phyloP scores from a whole-genome alignment of 1,140 invertebrate species.

The Cyclargus thomasi region DNA sequence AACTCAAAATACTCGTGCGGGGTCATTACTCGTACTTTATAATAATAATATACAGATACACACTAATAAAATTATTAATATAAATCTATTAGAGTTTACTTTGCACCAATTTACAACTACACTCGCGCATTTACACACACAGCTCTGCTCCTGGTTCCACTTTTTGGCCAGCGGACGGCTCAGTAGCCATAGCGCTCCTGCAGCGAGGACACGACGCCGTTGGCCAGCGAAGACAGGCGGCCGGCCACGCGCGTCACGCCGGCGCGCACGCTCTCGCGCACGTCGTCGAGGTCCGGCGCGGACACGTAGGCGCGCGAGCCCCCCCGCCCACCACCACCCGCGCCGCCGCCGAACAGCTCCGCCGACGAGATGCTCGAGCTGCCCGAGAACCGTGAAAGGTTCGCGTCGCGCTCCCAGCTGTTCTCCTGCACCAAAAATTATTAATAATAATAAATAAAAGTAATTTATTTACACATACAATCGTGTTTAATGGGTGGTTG shows the following conservation, averaged over 20 bases:
- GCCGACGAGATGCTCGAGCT: slow-evolving; percentile 96
- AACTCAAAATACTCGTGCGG: not conserved
- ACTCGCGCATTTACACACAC: not conserved
- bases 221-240: slow-evolving; percentile 93
- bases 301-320: slow-evolving; percentile 40
- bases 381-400: slow-evolving; percentile 86
- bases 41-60: not conserved
- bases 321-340: slow-evolving; percentile 22
- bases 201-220: slow-evolving; percentile 93
- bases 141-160: not conserved
- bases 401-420: slow-evolving; percentile 42
- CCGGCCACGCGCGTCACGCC: slow-evolving; percentile 98
- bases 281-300: slow-evolving; percentile 91
- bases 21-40: not conserved
- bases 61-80: not conserved
- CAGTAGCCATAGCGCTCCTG: slow-evolving; percentile 84
- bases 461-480: too few species aligned
- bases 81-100: not conserved
- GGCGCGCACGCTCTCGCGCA: slow-evolving; percentile 96
- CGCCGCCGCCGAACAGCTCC: slow-evolving; percentile 88
- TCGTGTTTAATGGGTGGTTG: too few species aligned
- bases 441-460: too few species aligned
- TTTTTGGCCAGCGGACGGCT: too few species aligned
- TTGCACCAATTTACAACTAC: not conserved
- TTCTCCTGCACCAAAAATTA: slow-evolving; percentile 30